Conservation (phyloP, 2,888 invertebrate species). For the Steinernema scapterisci region DNA sequence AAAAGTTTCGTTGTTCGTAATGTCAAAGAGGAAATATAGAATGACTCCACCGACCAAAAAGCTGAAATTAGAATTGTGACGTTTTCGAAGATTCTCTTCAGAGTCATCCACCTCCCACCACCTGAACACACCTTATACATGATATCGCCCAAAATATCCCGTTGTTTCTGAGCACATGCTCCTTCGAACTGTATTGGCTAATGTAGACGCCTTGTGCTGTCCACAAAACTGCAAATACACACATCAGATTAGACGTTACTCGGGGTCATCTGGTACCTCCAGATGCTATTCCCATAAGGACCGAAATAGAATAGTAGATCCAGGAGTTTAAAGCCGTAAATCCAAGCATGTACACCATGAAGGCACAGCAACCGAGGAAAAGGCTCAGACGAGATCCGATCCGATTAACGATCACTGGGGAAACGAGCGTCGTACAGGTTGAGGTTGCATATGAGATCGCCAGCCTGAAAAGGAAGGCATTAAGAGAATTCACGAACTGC, state of each 20-base stretch:
- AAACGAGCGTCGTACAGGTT: background rate
- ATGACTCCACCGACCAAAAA: background rate
- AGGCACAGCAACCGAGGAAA: background rate
- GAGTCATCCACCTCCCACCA: too few species aligned
- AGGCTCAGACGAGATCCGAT: conserved; percentile 3
- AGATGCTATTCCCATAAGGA: background rate
- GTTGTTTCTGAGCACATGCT: conserved; percentile 7
- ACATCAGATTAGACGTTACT: too few species aligned
- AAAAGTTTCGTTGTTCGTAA: background rate
- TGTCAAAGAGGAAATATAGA: background rate
- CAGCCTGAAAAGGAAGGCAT: background rate
- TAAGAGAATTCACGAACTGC: too few species aligned
- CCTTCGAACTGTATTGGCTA: conserved; percentile 5
- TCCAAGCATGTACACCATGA: background rate
- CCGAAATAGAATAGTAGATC: conserved; percentile 1
- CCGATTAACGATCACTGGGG: background rate
- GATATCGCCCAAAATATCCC: background rate
- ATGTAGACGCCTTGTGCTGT: conserved; percentile 27
- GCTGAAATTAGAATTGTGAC: background rate
- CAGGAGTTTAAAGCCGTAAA: background rate
- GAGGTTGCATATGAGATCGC: background rate
- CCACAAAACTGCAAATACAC: conserved; percentile 8
- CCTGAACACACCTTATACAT: background rate
- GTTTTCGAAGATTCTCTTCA: background rate
- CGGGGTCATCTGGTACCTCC: background rate